Conservation (phyloP, 2,888 invertebrate species). For the Drosophila greeni region DNA sequence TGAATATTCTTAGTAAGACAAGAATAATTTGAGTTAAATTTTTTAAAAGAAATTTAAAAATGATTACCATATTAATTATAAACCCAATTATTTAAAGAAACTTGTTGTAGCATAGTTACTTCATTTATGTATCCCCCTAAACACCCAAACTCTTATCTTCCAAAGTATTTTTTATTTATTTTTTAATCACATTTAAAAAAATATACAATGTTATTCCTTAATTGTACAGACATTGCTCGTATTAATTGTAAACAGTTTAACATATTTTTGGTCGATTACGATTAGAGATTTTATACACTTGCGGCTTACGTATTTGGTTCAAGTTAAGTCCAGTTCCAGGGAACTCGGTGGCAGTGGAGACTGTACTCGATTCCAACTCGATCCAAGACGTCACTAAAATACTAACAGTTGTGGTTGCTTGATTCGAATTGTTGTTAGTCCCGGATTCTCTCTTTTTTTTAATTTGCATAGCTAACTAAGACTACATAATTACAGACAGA, state of each 20-base stretch:
- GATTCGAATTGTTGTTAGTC: slow-evolving; percentile 62
- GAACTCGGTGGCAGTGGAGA: slow-evolving; percentile 21
- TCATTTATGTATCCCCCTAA: too few relatives aligned
- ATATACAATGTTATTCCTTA: slow-evolving; percentile 65
- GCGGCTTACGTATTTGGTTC: slow-evolving; percentile 47
- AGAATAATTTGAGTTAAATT: too few relatives aligned
- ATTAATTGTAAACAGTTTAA: slow-evolving; percentile 50
- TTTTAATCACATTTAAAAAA: slow-evolving; percentile 71
- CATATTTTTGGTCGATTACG: slow-evolving; percentile 54
- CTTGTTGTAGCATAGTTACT: too few relatives aligned
- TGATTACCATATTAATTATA: not conserved
- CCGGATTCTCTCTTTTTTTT: slow-evolving; percentile 59
- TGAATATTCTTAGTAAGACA: not conserved
- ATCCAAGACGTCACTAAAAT: slow-evolving; percentile 37
- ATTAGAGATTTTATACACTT: slow-evolving; percentile 45
- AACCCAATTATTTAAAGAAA: too few relatives aligned
- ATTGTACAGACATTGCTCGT: slow-evolving; percentile 35
- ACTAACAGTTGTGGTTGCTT: slow-evolving; percentile 45
- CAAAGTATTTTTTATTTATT: slow-evolving; percentile 11
- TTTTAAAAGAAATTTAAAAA: not conserved
- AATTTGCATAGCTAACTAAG: slow-evolving; percentile 66
- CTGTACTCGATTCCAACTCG: slow-evolving; percentile 17
- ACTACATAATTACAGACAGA: slow-evolving; percentile 52
- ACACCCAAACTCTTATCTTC: not conserved
- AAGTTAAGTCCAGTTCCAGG: slow-evolving; percentile 35